phyloP scores from a whole-genome alignment of 2,888 invertebrate species.

The Mesorhabditis spiculigera region DNA sequence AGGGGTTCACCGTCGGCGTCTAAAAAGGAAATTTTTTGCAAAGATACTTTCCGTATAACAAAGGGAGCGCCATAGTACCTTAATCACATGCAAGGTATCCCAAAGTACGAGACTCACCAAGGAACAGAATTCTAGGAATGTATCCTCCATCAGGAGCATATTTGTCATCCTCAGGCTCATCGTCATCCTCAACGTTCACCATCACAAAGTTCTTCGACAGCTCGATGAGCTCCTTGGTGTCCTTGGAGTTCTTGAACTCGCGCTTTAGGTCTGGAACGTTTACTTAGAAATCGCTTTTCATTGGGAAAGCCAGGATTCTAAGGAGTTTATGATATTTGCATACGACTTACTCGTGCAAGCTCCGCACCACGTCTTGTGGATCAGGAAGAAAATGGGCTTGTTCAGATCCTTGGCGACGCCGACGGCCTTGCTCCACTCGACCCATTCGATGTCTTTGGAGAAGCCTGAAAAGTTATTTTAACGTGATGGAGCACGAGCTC shows the following conservation, averaged over 20 bases:
- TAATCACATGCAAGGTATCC: not conserved
- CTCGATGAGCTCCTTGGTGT: slow-evolving; percentile 58
- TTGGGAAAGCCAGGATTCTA: not conserved
- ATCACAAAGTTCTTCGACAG: slow-evolving; percentile 59
- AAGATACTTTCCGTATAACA: not conserved
- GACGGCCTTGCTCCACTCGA: slow-evolving; percentile 46
- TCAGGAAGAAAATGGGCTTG: slow-evolving; percentile 62
- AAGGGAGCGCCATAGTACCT: not conserved
- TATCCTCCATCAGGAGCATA: slow-evolving; percentile 62
- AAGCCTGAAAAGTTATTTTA: slow-evolving; percentile 35
- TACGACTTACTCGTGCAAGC: slow-evolving; percentile 60
- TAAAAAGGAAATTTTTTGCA: slow-evolving; percentile 32
- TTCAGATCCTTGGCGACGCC: slow-evolving; percentile 50
- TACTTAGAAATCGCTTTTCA: not conserved
- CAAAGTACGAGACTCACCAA: slow-evolving; percentile 42
- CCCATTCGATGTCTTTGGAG: slow-evolving; percentile 54
- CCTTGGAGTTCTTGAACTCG: slow-evolving; percentile 43
- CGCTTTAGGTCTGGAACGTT: slow-evolving; percentile 27
- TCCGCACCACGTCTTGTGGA: slow-evolving; percentile 64
- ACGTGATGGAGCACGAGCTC: not conserved
- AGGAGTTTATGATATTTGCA: not conserved
- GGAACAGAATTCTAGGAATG: slow-evolving; percentile 61
- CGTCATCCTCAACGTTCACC: slow-evolving; percentile 62
- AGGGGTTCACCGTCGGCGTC: slow-evolving; percentile 58
- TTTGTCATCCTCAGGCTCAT: slow-evolving; percentile 60